Conservation (phyloP, 2,888 invertebrate species). For the Heteromurus nitidus region DNA sequence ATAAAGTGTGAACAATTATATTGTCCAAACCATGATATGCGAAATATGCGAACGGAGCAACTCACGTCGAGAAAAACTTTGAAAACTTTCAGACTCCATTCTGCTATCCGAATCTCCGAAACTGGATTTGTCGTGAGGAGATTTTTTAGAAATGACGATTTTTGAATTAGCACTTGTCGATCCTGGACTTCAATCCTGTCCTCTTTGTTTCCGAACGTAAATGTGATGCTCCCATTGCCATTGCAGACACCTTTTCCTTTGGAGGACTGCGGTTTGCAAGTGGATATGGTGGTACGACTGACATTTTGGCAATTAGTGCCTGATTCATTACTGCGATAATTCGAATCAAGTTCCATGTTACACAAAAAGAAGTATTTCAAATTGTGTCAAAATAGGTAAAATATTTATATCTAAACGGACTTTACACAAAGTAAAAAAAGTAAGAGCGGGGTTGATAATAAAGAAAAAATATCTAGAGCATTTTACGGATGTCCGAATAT, state of each 20-base stretch:
- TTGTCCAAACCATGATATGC: no score
- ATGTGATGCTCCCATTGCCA: slow-evolving; percentile 3
- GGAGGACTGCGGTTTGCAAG: neutral
- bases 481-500: no score
- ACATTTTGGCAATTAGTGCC: neutral
- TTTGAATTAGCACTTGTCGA: neutral
- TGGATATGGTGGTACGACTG: slow-evolving; percentile 40
- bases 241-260: no score
- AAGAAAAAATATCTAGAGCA: no score
- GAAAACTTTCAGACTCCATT: slow-evolving; percentile 28
- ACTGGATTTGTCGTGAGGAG: slow-evolving; percentile 1
- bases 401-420: no score
- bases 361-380: no score
- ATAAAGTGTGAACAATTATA: neutral
- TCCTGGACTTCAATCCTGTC: slow-evolving; percentile 30
- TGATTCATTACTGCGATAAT: slow-evolving; percentile 53
- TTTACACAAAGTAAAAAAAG: no score
- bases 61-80: slow-evolving; percentile 49
- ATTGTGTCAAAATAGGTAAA: no score
- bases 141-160: slow-evolving; percentile 24
- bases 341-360: slow-evolving; percentile 48
- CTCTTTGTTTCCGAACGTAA: slow-evolving; percentile 30
- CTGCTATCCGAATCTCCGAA: slow-evolving; percentile 11
- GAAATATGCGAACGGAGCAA: neutral
- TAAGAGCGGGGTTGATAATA: no score